Conservation (phyloP, 2,888 invertebrate genomes). For the Lithophane semibrunnea region DNA sequence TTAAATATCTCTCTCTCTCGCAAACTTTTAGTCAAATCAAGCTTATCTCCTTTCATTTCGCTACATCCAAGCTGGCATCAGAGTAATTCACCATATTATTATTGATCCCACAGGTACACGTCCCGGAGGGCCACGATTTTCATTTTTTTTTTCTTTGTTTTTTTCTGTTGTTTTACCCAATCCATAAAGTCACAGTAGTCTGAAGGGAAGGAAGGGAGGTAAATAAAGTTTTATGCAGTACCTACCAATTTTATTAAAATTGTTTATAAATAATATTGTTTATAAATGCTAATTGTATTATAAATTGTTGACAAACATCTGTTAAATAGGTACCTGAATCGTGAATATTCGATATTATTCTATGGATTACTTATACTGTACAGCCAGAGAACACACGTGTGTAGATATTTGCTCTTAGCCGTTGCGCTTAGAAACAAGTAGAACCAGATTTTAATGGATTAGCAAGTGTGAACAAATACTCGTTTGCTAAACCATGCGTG, state of each 20-base stretch:
- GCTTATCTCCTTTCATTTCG: not conserved
- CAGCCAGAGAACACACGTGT: conserved; percentile 2
- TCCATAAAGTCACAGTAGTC: not conserved
- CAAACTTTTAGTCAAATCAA: not conserved
- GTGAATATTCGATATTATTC: not conserved
- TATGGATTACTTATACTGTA: conserved; percentile 1
- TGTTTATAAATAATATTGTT: too few relatives aligned
- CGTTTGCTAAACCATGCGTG: conserved; percentile 36
- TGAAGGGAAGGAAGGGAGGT: not conserved
- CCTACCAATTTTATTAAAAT: not conserved
- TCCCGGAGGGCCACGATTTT: too few relatives aligned
- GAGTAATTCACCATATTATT: not conserved
- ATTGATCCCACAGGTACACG: too few relatives aligned
- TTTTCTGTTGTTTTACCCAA: too few relatives aligned
- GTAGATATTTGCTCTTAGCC: conserved; percentile 10
- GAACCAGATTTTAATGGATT: conserved; percentile 56
- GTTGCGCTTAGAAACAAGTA: conserved; percentile 26
- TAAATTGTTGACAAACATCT: not conserved
- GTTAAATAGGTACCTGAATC: not conserved
- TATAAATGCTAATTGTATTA: too few relatives aligned
- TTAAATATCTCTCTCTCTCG: not conserved
- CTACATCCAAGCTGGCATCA: not conserved
- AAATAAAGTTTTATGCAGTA: not conserved
- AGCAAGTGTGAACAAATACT: conserved; percentile 56
- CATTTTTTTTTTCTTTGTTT: too few relatives aligned